These are phyloP conservation scores for Hydractinia echinata DNA, from an alignment of 30 jellyfish, hydroid and myxozoan species.

Conservation along the genomic window DNA sequence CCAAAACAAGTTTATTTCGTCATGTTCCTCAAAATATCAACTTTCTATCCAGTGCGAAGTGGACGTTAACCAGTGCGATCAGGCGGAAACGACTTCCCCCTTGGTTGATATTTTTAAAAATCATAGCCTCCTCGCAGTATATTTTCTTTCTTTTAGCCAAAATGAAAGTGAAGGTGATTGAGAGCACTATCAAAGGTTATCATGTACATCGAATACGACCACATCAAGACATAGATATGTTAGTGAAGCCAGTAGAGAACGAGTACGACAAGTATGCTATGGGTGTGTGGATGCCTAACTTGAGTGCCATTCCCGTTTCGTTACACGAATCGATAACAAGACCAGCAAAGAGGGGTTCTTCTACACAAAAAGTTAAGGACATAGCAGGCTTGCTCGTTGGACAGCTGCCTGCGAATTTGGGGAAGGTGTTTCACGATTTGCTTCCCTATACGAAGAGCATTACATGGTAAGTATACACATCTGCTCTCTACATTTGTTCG, in stretches of 20 bases:
- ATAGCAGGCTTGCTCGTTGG: conserved; percentile 1
- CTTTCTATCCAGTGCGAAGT: not conserved
- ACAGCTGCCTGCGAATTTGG: not conserved
- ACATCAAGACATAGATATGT: not conserved
- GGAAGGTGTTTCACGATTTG: not conserved
- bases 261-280: not conserved
- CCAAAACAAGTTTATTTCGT: not conserved
- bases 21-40: not conserved
- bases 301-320: not conserved
- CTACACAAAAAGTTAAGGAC: not conserved
- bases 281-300: not conserved
- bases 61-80: not conserved
- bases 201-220: not conserved
- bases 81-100: not conserved
- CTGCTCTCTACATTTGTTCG: not conserved
- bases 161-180: not conserved
- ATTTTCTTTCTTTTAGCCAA: not conserved
- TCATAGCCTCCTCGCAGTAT: no score
- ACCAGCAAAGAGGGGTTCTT: not conserved
- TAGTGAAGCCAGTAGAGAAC: not conserved
- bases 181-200: not conserved
- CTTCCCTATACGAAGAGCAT: not conserved
- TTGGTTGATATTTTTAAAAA: not conserved
- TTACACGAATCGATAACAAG: not conserved
- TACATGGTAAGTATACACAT: not conserved